Percentiles rank a stretch among this genome's conserved stretches.
Evolutionary conservation across 1,140 invertebrate species (phyloP).

Genomic region (Tetramorium parvispinum): DNA sequence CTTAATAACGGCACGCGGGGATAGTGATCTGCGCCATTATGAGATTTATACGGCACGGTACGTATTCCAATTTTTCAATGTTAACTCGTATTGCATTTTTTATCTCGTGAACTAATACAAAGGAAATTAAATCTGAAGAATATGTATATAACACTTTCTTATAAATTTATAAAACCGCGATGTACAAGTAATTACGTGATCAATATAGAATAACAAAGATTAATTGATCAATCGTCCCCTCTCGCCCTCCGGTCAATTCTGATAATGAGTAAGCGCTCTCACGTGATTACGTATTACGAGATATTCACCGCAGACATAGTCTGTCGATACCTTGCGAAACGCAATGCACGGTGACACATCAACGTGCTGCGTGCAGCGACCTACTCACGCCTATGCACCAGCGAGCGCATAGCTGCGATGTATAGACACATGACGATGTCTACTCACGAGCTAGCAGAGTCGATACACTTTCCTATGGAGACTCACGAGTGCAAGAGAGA

Average conservation of each 20-base stretch:
- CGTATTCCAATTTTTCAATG: slow-evolving; percentile 36
- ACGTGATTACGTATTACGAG: slow-evolving; percentile 58
- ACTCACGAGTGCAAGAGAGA: neutral
- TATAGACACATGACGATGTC: slow-evolving; percentile 59
- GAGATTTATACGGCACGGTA: slow-evolving; percentile 12
- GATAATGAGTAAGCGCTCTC: slow-evolving; percentile 44
- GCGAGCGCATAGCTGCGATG: slow-evolving; percentile 59
- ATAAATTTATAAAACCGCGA: neutral
- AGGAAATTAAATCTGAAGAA: neutral
- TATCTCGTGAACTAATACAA: neutral
- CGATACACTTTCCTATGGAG: slow-evolving; percentile 26
- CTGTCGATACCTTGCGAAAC: slow-evolving; percentile 73
- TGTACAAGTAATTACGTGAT: neutral
- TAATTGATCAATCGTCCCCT: neutral
- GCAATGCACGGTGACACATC: slow-evolving; percentile 72
- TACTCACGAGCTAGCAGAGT: slow-evolving; percentile 57
- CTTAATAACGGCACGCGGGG: slow-evolving; percentile 50
- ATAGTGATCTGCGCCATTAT: slow-evolving; percentile 44
- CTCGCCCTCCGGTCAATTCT: neutral
- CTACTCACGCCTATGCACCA: slow-evolving; percentile 74
- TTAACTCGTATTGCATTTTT: slow-evolving; percentile 25
- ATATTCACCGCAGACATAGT: slow-evolving; percentile 67
- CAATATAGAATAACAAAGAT: neutral
- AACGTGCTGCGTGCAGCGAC: slow-evolving; percentile 66
- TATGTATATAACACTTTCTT: neutral